Base-by-base conservation (phyloP, 2,888 invertebrate genomes). In the Lasioglossum pauxillum region DNA sequence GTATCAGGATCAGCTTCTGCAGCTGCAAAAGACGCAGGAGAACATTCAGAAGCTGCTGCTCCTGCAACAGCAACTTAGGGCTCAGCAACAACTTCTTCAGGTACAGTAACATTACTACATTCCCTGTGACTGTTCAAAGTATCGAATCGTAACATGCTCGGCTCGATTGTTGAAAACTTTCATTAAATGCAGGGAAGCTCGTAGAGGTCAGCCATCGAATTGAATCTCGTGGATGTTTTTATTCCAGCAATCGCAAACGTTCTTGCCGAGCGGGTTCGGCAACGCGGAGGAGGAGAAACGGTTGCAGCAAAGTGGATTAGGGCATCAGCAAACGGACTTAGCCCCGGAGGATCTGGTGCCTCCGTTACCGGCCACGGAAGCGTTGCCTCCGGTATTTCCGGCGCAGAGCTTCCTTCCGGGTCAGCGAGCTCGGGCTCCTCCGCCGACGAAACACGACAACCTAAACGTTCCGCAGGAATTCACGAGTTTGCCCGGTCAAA, bases 1-100 rank as follows among this genome's bases (percentile, higher is more conserved):
- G 78, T 95, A 95, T 75, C 94, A 95, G 74, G 92, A 95, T 19
- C 95, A 95, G 23, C 87, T 95, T 71, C 31, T 94, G 67, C 95
- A 95, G 75, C 87, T 95, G 74, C 95, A 95, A 80, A 95, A 94
- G 86, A 95, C 95, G 2, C 95, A 95, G 64, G 95, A 95, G 83
- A 95, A 93, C 80, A 95, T 95, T 69, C 94, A 95, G 80, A 94
- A 94, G 77, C 87, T 95, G 19, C 72, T 95, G 74, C 53, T 93
- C 31, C 86, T 95, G 75, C 95, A 95, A 78, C 95, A 95, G 67
- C 95, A 95, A 71, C 89, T 95, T 3, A 93, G 92, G 80, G 82
- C 93, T 16, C 95, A 95, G 78, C 95, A 95, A 74, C 93, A 94
- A 57, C 82, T 95, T 38, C 91, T 95, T 44, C 94, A 95, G 93